Evolutionary conservation across 1,140 invertebrate genomes (phyloP), one percentile per base, ranked within the genome.

Genomic region (Triops longicaudatus): DNA sequence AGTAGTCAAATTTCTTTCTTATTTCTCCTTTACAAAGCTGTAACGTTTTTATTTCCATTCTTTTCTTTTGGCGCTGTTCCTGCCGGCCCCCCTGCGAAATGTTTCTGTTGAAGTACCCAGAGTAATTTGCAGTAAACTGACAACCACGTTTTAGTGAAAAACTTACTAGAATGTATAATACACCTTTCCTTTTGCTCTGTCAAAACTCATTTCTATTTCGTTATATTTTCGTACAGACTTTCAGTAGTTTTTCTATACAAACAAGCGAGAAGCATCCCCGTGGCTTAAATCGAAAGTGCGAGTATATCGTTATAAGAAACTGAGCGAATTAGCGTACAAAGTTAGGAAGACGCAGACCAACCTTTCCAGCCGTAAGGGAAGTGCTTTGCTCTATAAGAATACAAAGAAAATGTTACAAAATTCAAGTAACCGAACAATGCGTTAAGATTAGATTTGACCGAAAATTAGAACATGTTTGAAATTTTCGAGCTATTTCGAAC

Each of bases 101-200:
- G 10, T 63, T n/a, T 22, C n/a, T n/a, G n/a, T n/a, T 22, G 17
- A 63, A 63, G 14, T 17, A 22, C 7, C 22, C 50, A 63, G 22
- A 63, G 22, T 17, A 63, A 63, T n/a, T 22, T 63, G 14, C 50
- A 63, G 50, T 63, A 63, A 37, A 63, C 50, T 63, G 50, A 63
- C 50, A 37, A 37, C n/a, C 2, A 63, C 50, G 22, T 63, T 63
- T 63, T 63, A 63, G 50, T 22, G 31, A 37, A 63, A 63, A 63
- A 17, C 50, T 63, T 63, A 63, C 50, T 63, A 63, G 50, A 63
- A 63, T 63, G 50, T 63, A 63, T 63, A 63, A 63, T 63, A 63
- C 50, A 63, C 50, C n/a, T 63, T 63, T n/a, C 31, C 31, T 37
- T 22, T 63, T 22, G 50, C 17, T 22, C 50, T 63, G 50, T 63